Percentiles rank a stretch among this genome's conserved stretches.
Evolutionary conservation across 2,797 vertebrate species (phyloP).

Genomic region (Clarias laeviceps): DNA sequence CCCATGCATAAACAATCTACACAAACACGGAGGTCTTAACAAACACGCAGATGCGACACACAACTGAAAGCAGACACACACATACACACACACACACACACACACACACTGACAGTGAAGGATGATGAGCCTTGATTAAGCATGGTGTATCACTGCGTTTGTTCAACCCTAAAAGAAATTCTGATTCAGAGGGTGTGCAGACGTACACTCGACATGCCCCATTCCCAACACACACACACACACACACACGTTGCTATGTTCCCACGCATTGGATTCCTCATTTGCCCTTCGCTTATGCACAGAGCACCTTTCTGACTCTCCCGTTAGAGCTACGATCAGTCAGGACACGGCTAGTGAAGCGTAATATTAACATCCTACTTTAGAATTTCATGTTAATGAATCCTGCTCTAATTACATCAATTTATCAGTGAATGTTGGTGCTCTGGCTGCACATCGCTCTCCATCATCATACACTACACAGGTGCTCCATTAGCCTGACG

Average conservation of each 20-base stretch:
- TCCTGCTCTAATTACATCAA: neutral
- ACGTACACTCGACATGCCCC: neutral
- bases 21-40: constrained; percentile 8
- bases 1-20: neutral
- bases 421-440: neutral
- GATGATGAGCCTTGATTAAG: constrained; percentile 33
- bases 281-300: constrained; percentile 1
- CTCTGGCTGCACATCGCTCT: neutral
- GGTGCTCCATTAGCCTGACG: neutral
- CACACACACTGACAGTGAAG: constrained; percentile 27
- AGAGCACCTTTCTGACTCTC: constrained; percentile 43
- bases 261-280: neutral
- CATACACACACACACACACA: no score
- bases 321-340: constrained; percentile 34
- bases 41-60: neutral
- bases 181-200: constrained; percentile 14
- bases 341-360: neutral
- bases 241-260: constrained; percentile 14
- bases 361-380: neutral
- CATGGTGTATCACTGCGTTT: constrained; percentile 22
- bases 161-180: constrained; percentile 26
- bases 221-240: constrained; percentile 32
- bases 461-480: neutral
- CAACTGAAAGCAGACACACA: no score
- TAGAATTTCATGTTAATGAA: neutral